Conservation (phyloP, 2,113 vertebrate species). For the Scomber scombrus region DNA sequence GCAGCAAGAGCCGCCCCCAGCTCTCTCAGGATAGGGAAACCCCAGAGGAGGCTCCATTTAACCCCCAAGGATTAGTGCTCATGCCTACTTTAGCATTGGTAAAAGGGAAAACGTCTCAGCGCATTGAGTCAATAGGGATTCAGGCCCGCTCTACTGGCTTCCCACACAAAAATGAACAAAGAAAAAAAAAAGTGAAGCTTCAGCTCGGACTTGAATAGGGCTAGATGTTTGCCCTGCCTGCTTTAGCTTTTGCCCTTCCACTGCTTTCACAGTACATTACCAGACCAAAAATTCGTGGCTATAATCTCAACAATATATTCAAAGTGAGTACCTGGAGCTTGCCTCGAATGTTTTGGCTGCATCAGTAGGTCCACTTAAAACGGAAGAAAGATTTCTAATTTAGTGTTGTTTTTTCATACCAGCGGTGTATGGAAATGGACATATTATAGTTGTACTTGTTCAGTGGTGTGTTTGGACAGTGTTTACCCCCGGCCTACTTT, state of each 20-base stretch:
- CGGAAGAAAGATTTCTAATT: conserved; percentile 14
- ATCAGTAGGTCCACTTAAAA: conserved; percentile 51
- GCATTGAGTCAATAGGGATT: conserved; percentile 77
- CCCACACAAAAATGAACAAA: conserved; percentile 78
- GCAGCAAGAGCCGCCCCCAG: conserved; percentile 71
- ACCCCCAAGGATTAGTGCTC: conserved; percentile 84
- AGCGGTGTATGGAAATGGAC: conserved; percentile 23
- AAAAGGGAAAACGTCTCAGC: conserved; percentile 80
- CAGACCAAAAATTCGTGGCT: conserved; percentile 47
- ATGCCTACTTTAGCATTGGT: conserved; percentile 84
- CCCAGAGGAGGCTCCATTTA: conserved; percentile 81
- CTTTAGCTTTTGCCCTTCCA: conserved; percentile 64
- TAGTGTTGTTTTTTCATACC: background rate
- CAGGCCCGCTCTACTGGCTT: conserved; percentile 63
- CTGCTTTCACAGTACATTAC: conserved; percentile 69
- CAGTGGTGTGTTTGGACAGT: conserved; percentile 43
- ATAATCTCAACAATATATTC: conserved; percentile 61
- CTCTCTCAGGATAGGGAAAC: conserved; percentile 76
- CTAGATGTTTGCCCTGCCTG: conserved; percentile 59
- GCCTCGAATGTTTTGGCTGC: conserved; percentile 61
- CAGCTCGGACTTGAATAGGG: conserved; percentile 58
- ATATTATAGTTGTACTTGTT: conserved; percentile 27
- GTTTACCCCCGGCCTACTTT: conserved; percentile 30
- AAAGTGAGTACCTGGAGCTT: conserved; percentile 33
- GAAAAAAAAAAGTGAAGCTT: conserved; percentile 58